Percentiles rank a stretch among this genome's conserved stretches.
phyloP scores from a whole-genome alignment of 2,888 invertebrate species.

The Parnassius glacialis region DNA sequence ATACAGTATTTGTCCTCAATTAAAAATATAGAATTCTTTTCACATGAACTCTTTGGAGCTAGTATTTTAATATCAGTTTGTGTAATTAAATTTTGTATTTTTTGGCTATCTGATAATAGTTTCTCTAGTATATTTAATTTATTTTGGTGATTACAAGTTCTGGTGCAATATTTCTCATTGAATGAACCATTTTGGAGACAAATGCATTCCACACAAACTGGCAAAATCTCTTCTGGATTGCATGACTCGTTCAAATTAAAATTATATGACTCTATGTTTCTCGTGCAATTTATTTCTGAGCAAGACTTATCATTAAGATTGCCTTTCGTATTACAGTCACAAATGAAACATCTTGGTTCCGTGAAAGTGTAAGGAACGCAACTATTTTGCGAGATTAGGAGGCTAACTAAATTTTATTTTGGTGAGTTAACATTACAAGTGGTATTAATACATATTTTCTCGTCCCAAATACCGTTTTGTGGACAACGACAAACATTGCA shows the following conservation, averaged over 20 bases:
- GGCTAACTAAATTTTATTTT: conserved; percentile 32
- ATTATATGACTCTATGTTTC: conserved; percentile 39
- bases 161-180: conserved; percentile 53
- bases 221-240: conserved; percentile 57
- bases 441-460: conserved; percentile 41
- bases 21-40: conserved; percentile 51
- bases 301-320: conserved; percentile 54
- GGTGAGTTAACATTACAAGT: conserved; percentile 15
- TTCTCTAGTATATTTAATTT: conserved; percentile 57
- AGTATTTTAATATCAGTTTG: conserved; percentile 40
- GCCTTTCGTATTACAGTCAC: conserved; percentile 54
- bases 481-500: conserved; percentile 66
- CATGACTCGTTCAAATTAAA: conserved; percentile 43
- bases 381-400: conserved; percentile 37
- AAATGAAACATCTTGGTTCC: conserved; percentile 58
- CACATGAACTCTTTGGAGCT: conserved; percentile 40
- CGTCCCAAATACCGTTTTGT: conserved; percentile 44
- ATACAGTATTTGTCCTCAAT: conserved; percentile 56
- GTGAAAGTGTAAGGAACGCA: conserved; percentile 56
- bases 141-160: conserved; percentile 50
- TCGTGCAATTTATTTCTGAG: conserved; percentile 55
- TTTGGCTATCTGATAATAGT: conserved; percentile 43
- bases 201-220: conserved; percentile 63
- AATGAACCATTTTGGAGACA: conserved; percentile 51
- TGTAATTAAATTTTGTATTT: conserved; percentile 42